Conservation (phyloP, 2,888 invertebrate species). For the Pogonocherus hispidulus region DNA sequence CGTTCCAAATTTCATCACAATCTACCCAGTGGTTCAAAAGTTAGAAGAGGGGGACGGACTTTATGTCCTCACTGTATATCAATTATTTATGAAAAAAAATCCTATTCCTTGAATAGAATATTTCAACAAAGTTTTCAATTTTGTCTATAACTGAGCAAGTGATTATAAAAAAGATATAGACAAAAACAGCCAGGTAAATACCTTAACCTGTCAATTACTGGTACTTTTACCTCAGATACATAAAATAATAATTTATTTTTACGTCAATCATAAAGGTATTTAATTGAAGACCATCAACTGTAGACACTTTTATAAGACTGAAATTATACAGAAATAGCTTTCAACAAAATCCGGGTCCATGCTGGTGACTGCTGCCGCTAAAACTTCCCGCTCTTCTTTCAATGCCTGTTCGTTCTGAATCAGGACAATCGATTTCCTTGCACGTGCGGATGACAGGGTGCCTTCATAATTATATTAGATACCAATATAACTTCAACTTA, state of each 20-base stretch:
- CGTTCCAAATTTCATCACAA: too few relatives aligned
- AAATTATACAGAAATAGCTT: conserved; percentile 11
- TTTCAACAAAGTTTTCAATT: too few relatives aligned
- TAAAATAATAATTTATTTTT: neutral
- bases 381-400: conserved; percentile 30
- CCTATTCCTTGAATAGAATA: too few relatives aligned
- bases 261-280: neutral
- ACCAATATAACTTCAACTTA: conserved; percentile 36
- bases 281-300: conserved; percentile 9
- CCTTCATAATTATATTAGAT: conserved; percentile 43
- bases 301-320: conserved; percentile 15
- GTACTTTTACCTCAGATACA: too few relatives aligned
- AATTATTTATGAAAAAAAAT: too few relatives aligned
- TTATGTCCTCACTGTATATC: too few relatives aligned
- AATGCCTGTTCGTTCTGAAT: conserved; percentile 43
- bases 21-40: too few relatives aligned
- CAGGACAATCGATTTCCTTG: conserved; percentile 48
- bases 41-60: too few relatives aligned
- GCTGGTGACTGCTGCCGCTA: conserved; percentile 9
- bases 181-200: too few relatives aligned
- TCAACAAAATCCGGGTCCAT: conserved; percentile 19
- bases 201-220: too few relatives aligned
- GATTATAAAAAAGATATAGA: too few relatives aligned
- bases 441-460: conserved; percentile 49
- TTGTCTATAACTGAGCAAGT: too few relatives aligned